These are phyloP conservation scores for Perognathus longimembris DNA, from an alignment of 2,113 vertebrate species.

Conservation along the genomic window DNA sequence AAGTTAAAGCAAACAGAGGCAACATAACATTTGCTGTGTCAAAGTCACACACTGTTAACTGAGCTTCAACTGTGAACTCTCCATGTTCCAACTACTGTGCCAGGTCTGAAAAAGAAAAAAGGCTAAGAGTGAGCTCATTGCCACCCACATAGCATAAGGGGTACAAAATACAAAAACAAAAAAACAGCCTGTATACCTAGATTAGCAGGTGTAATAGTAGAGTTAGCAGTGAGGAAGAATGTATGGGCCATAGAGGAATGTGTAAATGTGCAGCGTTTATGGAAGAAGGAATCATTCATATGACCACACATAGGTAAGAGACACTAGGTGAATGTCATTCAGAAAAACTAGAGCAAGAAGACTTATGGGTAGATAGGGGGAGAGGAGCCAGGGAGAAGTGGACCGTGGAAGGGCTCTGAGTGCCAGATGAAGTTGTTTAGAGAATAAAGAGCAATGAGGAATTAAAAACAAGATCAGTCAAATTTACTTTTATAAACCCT, in stretches of 20 bases:
- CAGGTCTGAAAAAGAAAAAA: not conserved
- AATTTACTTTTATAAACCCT: slow-evolving; percentile 14
- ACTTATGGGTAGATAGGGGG: not conserved
- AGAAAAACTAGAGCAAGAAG: not conserved
- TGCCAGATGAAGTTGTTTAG: not conserved
- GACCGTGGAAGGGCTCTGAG: not conserved
- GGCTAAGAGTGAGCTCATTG: not conserved
- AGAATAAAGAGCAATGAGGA: not conserved
- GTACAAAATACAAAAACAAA: too few species aligned
- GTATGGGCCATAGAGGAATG: not conserved
- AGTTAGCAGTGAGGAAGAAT: not conserved
- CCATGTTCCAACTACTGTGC: not conserved
- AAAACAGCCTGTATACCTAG: not conserved
- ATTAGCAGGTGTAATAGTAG: not conserved
- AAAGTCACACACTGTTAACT: not conserved
- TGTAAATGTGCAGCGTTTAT: not conserved
- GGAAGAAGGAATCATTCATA: not conserved
- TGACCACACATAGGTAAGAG: not conserved
- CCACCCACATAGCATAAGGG: not conserved
- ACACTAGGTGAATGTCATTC: not conserved
- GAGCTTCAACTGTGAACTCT: not conserved
- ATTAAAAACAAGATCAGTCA: not conserved
- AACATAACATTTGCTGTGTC: not conserved
- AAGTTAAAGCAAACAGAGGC: not conserved
- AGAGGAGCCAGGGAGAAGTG: not conserved